Conservation (phyloP, 1,140 invertebrate species). For the Aleiodes sp. region DNA sequence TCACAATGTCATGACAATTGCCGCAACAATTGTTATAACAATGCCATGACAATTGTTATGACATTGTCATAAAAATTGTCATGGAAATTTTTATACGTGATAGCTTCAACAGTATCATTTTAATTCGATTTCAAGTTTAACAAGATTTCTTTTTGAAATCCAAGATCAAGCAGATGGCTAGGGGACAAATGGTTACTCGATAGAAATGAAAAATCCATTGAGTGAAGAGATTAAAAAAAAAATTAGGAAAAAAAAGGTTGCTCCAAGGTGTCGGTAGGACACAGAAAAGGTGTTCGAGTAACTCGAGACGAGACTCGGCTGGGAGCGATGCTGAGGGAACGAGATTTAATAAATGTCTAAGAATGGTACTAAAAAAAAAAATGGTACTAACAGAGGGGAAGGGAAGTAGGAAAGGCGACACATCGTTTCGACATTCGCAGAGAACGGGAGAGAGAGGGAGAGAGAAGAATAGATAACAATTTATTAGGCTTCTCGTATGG, state of each 20-base stretch:
- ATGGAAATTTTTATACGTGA: not conserved
- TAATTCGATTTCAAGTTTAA: conserved; percentile 13
- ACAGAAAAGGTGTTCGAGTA: conserved; percentile 30
- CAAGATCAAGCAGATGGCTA: not conserved
- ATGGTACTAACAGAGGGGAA: conserved; percentile 18
- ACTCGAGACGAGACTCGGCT: conserved; percentile 37
- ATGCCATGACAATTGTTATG: too few species aligned
- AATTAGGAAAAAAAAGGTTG: not conserved
- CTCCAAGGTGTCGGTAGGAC: not conserved
- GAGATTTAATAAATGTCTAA: conserved; percentile 53
- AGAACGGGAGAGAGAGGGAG: too few species aligned
- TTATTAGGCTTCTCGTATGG: too few species aligned
- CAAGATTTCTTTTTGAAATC: not conserved
- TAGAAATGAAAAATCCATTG: conserved; percentile 10
- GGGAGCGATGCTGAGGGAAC: conserved; percentile 46
- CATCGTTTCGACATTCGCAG: conserved; percentile 36
- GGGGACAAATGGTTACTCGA: conserved; percentile 9
- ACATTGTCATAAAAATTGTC: not conserved
- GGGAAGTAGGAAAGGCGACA: conserved; percentile 31
- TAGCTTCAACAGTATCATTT: not conserved
- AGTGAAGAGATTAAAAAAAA: not conserved
- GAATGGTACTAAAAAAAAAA: conserved; percentile 17
- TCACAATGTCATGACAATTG: not conserved
- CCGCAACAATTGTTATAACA: too few species aligned
- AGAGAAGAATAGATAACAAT: too few species aligned